Conservation (phyloP, 2,888 invertebrate genomes). For the Apodemia duryi region DNA sequence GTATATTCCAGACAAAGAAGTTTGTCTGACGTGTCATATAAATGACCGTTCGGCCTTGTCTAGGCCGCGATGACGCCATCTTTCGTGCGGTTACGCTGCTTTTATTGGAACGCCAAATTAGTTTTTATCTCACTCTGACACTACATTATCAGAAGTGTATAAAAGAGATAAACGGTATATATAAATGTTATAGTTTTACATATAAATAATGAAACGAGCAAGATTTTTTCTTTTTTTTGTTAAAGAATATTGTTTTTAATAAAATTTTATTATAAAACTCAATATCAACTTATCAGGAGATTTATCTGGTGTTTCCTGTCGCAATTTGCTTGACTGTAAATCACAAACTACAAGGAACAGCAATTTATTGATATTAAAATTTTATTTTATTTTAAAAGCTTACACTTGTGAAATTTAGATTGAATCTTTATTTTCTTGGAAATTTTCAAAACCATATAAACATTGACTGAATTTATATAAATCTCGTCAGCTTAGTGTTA, state of each 20-base stretch:
- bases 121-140: slow-evolving; percentile 51
- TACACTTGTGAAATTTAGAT: too few species aligned
- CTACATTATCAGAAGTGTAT: slow-evolving; percentile 21
- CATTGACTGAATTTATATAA: too few species aligned
- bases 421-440: too few species aligned
- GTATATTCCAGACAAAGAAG: slow-evolving; percentile 56
- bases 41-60: slow-evolving; percentile 78
- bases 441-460: too few species aligned
- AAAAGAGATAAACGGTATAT: background rate
- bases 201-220: background rate
- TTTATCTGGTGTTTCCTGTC: too few species aligned
- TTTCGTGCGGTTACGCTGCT: slow-evolving; percentile 64
- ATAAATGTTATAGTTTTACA: background rate
- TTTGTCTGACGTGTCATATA: slow-evolving; percentile 66
- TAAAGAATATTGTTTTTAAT: background rate
- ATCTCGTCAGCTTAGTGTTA: too few species aligned
- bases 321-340: too few species aligned
- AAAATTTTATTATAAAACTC: too few species aligned
- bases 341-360: too few species aligned
- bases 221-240: background rate
- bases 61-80: slow-evolving; percentile 78
- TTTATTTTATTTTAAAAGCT: too few species aligned
- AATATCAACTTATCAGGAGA: too few species aligned
- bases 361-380: too few species aligned
- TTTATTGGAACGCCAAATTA: slow-evolving; percentile 63